Conservation (phyloP, 1,140 invertebrate genomes). For the Leptestheria dahalacensis region DNA sequence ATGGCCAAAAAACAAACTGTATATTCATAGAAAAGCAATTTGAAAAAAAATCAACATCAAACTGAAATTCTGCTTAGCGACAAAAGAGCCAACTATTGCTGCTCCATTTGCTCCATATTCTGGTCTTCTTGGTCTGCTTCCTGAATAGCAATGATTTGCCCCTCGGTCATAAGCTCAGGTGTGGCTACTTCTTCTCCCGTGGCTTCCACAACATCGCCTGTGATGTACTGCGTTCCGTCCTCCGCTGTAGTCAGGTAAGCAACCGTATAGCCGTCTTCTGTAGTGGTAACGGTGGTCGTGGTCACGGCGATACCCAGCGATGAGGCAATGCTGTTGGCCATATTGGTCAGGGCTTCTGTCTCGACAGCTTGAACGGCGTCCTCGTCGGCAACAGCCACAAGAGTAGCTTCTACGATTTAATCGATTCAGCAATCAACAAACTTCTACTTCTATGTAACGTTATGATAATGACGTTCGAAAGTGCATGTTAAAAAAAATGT, state of each 20-base stretch:
- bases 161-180: neutral
- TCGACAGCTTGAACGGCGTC: slow-evolving; percentile 31
- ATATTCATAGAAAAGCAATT: neutral
- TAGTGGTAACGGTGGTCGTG: neutral
- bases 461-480: too few species aligned
- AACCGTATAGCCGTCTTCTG: slow-evolving; percentile 6
- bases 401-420: neutral
- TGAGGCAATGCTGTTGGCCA: slow-evolving; percentile 37
- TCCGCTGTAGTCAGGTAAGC: slow-evolving; percentile 9
- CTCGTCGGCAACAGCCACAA: slow-evolving; percentile 5
- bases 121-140: slow-evolving; percentile 1
- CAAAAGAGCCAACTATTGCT: neutral
- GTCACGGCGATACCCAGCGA: slow-evolving; percentile 38
- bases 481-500: too few species aligned
- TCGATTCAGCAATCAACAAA: neutral
- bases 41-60: neutral
- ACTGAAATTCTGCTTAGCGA: neutral
- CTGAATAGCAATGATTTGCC: slow-evolving; percentile 1
- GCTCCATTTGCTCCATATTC: slow-evolving; percentile 6
- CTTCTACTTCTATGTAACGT: too few species aligned
- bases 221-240: slow-evolving; percentile 10
- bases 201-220: neutral
- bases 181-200: slow-evolving; percentile 1
- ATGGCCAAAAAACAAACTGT: too few species aligned
- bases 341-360: slow-evolving; percentile 36